A percentile compares a stretch with the other conserved stretches of the same genome.
Evolutionary conservation across 2,797 vertebrate genomes (phyloP).

Genomic region (Falco naumanni): DNA sequence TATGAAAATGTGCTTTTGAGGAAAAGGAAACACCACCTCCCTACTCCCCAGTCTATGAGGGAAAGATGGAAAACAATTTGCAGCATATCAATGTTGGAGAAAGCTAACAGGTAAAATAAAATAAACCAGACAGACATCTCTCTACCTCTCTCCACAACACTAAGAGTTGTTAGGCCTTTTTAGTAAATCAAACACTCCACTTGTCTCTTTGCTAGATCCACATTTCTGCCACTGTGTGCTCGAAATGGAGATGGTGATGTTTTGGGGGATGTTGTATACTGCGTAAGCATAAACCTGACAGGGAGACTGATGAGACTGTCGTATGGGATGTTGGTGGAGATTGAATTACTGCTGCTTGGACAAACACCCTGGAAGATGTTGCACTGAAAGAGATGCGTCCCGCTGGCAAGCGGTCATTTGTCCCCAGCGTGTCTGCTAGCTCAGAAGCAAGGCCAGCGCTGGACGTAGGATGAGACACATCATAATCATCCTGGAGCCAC

Average conservation of each 20-base stretch:
- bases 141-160: neutral
- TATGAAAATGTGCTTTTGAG: neutral
- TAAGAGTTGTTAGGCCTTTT: neutral
- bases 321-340: neutral
- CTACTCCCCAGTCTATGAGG: neutral
- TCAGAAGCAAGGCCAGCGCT: rapidly evolving
- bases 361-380: neutral
- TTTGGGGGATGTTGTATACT: neutral
- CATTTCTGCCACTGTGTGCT: neutral
- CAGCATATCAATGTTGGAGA: neutral
- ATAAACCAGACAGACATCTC: neutral
- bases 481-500: neutral
- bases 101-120: neutral
- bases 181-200: constrained; percentile 6
- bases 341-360: neutral
- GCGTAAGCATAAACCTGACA: neutral
- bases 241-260: neutral
- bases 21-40: neutral
- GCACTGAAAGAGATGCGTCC: neutral
- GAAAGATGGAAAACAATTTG: constrained; percentile 4
- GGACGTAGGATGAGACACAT: neutral
- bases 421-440: neutral
- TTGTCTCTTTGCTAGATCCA: neutral
- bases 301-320: neutral
- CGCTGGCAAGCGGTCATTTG: neutral